phyloP scores from a whole-genome alignment of 2,797 vertebrate species.

The Micrastur ruficollis region DNA sequence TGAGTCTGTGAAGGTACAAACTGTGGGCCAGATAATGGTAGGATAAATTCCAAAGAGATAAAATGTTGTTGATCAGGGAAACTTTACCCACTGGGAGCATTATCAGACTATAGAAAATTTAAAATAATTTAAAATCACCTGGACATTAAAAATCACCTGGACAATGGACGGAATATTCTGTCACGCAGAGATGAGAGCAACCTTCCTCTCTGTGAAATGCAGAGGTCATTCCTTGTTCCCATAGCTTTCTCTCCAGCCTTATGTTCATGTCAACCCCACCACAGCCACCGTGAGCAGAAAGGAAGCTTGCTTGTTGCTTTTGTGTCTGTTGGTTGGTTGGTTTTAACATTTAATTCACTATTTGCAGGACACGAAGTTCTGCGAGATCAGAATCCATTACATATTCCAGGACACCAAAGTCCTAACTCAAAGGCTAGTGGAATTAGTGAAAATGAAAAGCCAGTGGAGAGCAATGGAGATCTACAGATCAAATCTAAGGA shows the following conservation, averaged over 20 bases:
- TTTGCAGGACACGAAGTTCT: background rate
- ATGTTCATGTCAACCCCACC: background rate
- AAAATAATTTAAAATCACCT: background rate
- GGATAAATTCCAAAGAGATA: background rate
- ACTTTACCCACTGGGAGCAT: background rate
- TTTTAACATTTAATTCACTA: background rate
- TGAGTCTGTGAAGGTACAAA: background rate
- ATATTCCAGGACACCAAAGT: background rate
- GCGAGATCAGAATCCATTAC: background rate
- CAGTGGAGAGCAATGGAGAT: background rate
- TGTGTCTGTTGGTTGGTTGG: background rate
- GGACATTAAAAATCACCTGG: background rate
- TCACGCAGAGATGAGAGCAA: background rate
- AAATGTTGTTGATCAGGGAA: background rate
- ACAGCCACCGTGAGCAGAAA: background rate
- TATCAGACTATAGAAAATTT: background rate
- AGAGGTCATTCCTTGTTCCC: background rate
- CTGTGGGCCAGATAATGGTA: background rate
- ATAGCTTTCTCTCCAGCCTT: background rate
- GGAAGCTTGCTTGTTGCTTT: background rate
- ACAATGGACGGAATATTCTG: background rate
- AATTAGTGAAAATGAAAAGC: background rate
- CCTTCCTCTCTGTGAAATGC: background rate
- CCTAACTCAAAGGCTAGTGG: background rate
- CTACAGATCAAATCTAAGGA: background rate